Evolutionary conservation across 2,888 invertebrate genomes (phyloP), one percentile per base, ranked within the genome.

Genomic region (Mycogona germanica): DNA sequence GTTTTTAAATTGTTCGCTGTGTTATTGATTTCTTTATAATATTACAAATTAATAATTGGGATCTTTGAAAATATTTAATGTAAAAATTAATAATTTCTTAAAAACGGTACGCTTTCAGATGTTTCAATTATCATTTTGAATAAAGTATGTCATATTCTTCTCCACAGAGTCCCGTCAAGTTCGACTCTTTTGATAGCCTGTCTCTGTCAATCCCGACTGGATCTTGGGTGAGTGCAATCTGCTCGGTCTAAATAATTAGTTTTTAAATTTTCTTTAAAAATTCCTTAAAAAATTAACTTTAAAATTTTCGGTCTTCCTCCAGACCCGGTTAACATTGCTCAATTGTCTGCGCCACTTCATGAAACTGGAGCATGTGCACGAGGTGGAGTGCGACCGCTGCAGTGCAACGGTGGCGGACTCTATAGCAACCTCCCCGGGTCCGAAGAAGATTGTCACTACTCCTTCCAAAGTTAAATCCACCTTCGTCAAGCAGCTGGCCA

Each of bases 141-240:
- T 23, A 21, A 17, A 41, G 45, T 55, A n/a, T n/a, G n/a, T n/a
- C n/a, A n/a, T n/a, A n/a, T 37, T 51, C 23, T 38, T 29, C 45
- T 21, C 35, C 38, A 35, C 38, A 88, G 82, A 85, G 85, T 58
- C 81, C 87, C 0, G 83, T 91, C n/a, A 81, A 85, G 25, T 88
- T 89, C 68, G 92, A 93, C 69, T 87, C 87, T 66, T 87, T 92
- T 66, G 91, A 92, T 71, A 87, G 87, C 66, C 74, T 93, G 42
- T 87, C 91, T 0, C 71, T 93, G 46, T 82, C 84, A 19, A 73
- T 91, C 65, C 82, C 87, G 19, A 23, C 30, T 21, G 29, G n/a
- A 19, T 23, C 21, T n/a, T 37, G 32, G 52, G 52, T 52, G 19
- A 30, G 49, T n/a, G 4, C n/a, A 21, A 3, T 35, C 12, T 12